A percentile compares a stretch with the other conserved stretches of the same genome.
Evolutionary conservation across 2,888 invertebrate genomes (phyloP).

Genomic region (Pyrrhosoma nymphula): DNA sequence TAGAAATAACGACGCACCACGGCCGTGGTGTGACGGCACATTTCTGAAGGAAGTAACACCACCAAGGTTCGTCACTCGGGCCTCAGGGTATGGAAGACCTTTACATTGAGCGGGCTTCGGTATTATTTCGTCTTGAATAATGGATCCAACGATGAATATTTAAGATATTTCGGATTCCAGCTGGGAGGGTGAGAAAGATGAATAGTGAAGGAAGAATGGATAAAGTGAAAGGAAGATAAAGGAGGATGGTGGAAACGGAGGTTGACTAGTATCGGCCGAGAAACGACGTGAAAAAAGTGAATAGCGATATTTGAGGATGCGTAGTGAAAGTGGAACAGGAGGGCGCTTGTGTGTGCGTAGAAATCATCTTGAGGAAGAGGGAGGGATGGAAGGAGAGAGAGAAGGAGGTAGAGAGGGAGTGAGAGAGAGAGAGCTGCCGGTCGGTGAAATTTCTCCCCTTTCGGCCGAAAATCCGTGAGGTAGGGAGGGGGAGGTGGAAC

Average conservation of each 20-base stretch:
- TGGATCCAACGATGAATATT: too few species aligned
- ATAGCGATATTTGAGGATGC: constrained; percentile 21
- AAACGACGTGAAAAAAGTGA: neutral
- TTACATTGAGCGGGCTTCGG: neutral
- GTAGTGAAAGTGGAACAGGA: constrained; percentile 45
- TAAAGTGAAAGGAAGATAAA: neutral
- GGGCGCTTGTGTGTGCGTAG: constrained; percentile 17
- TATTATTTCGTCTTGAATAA: neutral
- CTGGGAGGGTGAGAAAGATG: neutral
- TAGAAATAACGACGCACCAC: too few species aligned
- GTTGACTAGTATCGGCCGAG: neutral
- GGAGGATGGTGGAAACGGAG: neutral
- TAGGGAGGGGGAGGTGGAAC: neutral
- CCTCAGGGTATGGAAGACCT: neutral
- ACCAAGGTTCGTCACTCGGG: neutral
- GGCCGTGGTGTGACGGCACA: neutral
- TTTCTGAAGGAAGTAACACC: neutral
- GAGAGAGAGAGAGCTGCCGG: constrained; percentile 1
- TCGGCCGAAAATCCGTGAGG: neutral
- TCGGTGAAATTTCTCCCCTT: constrained; percentile 16
- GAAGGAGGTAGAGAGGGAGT: neutral
- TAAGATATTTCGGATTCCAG: constrained; percentile 16
- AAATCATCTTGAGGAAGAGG: neutral
- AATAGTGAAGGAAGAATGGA: neutral
- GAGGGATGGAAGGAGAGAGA: neutral